These are phyloP conservation scores for Heloderma charlesbogerti DNA, from an alignment of 2,113 vertebrate species.

Conservation along the genomic window DNA sequence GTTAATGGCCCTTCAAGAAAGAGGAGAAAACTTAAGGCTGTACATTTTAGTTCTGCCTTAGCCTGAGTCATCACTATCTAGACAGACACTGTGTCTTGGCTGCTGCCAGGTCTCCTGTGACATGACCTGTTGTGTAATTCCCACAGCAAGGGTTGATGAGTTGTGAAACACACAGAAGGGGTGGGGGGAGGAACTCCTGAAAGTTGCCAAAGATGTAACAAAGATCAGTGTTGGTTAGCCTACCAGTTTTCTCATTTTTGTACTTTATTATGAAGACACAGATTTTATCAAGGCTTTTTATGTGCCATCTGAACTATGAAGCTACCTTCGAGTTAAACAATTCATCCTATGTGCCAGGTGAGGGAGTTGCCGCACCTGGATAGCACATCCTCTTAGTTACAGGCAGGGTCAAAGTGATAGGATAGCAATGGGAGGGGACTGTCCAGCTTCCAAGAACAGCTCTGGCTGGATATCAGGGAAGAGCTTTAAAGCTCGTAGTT, in stretches of 20 bases:
- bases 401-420: neutral
- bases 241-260: neutral
- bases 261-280: neutral
- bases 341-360: neutral
- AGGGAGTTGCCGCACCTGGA: neutral
- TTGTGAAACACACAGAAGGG: neutral
- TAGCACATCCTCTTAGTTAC: neutral
- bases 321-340: too few species aligned
- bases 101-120: neutral
- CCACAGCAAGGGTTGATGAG: neutral
- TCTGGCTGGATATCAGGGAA: neutral
- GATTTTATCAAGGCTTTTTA: neutral
- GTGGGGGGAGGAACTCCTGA: neutral
- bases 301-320: too few species aligned
- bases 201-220: neutral
- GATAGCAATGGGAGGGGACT: neutral
- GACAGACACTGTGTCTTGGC: neutral
- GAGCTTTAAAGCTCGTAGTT: neutral
- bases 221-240: neutral
- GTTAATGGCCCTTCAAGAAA: neutral
- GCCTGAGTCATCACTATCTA: neutral
- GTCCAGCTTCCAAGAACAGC: neutral
- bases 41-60: neutral
- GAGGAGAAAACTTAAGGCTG: neutral
- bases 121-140: neutral